Conservation (phyloP, 2,888 invertebrate species). For the Epicampocera succincta region DNA sequence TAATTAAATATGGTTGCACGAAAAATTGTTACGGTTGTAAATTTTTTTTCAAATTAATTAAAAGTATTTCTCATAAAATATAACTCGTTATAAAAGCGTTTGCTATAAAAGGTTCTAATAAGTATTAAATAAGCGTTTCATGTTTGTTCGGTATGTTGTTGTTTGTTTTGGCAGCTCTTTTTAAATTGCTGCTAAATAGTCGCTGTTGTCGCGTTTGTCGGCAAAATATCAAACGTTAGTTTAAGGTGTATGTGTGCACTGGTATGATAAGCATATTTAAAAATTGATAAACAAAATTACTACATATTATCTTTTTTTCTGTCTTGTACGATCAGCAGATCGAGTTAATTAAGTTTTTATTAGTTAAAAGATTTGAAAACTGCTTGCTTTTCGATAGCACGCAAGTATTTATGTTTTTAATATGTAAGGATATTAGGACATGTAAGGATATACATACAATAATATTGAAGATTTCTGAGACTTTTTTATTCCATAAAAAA, state of each 20-base stretch:
- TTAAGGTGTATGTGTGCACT: background rate
- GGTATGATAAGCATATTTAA: constrained; percentile 58
- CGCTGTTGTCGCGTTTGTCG: constrained; percentile 21
- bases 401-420: too few species aligned
- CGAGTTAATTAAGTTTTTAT: constrained; percentile 5
- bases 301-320: constrained; percentile 43
- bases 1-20: background rate
- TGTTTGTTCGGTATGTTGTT: constrained; percentile 14
- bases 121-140: constrained; percentile 12
- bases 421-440: too few species aligned
- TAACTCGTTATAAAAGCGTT: background rate
- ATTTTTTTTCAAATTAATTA: background rate
- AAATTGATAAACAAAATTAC: constrained; percentile 54
- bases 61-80: constrained; percentile 3
- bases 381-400: too few species aligned
- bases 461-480: too few species aligned
- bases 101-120: background rate
- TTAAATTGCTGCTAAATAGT: constrained; percentile 32
- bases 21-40: background rate
- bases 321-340: constrained; percentile 36
- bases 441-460: too few species aligned
- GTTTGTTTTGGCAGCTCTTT: constrained; percentile 37
- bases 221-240: constrained; percentile 40
- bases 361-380: too few species aligned
- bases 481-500: too few species aligned